Evolutionary conservation across 1,140 invertebrate species (phyloP), one percentile per base, ranked within the genome.

Genomic region (Formica selysi): DNA sequence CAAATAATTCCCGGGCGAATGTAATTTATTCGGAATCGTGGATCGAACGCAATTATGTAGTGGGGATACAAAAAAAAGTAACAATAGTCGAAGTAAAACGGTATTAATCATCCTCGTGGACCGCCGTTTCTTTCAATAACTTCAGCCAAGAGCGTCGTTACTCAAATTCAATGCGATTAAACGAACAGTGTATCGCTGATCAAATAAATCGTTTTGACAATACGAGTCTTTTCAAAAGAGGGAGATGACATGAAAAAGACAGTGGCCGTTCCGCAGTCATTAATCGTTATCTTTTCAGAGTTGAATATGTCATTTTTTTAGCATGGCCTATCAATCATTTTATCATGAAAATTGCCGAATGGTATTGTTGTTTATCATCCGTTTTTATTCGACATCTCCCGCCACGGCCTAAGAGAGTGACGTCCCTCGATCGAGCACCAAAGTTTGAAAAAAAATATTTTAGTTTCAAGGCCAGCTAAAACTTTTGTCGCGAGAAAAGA

Each of bases 341-440:
- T 44, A 65, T 83, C 68, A 16, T n/a, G 44, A 70, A 22, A 65
- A 29, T 51, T 48, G 54, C 61, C 74, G 6, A n/a, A 11, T 5
- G 48, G 41, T 57, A 44, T 88, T 80, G 62, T 86, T 88, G 86
- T 86, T 89, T 88, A 89, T 89, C 44, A 79, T 74, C 70, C 80
- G 38, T 68, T 88, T 74, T 88, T 57, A 73, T 86, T 26, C 48
- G 44, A 11, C 13, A 29, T 11, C 22, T 36, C n/a, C 32, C 3
- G 32, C n/a, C 36, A 4, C 44, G 48, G 13, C 68, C 48, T 59
- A 8, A 68, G 59, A 67, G 62, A 76, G 51, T 59, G 67, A 81
- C 68, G 48, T 73, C n/a, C 41, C 67, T 29, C 68, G 7, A 44
- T 6, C 11, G 65, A 57, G 67, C 4, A 70, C 1, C 3, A 16